A percentile compares a stretch with the other conserved stretches of the same genome.
Evolutionary conservation across 1,140 invertebrate species (phyloP).

Genomic region (Macrobrachium rosenbergii): DNA sequence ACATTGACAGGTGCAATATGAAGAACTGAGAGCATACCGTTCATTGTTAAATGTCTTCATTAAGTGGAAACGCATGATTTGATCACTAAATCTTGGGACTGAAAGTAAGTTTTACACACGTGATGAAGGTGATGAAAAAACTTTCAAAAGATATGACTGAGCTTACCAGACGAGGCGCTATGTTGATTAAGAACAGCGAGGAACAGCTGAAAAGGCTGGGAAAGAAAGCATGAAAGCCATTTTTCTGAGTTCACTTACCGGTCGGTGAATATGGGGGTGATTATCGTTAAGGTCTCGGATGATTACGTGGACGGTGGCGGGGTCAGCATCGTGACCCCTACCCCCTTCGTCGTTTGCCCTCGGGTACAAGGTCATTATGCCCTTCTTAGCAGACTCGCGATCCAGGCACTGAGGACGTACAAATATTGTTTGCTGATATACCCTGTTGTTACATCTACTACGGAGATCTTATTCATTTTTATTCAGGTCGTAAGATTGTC

Average conservation of each 20-base stretch:
- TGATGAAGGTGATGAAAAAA: too few relatives aligned
- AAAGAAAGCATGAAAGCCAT: background rate
- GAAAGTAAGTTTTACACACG: too few relatives aligned
- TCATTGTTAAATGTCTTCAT: too few relatives aligned
- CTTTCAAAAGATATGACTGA: too few relatives aligned
- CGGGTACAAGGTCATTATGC: slow-evolving; percentile 46
- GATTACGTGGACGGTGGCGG: slow-evolving; percentile 48
- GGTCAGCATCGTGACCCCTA: slow-evolving; percentile 49
- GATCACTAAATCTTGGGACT: too few relatives aligned
- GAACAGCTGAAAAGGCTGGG: background rate
- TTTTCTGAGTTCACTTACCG: slow-evolving; percentile 3
- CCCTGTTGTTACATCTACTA: background rate
- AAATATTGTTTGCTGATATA: slow-evolving; percentile 2
- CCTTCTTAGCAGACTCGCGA: slow-evolving; percentile 35
- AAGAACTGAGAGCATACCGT: too few relatives aligned
- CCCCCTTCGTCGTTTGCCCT: slow-evolving; percentile 52
- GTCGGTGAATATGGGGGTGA: slow-evolving; percentile 35
- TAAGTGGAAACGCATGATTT: too few relatives aligned
- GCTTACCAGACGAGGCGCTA: too few relatives aligned
- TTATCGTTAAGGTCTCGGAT: slow-evolving; percentile 51
- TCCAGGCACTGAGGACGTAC: slow-evolving; percentile 42
- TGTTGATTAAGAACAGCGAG: background rate
- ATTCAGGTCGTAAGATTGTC: too few relatives aligned
- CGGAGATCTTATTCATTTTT: background rate
- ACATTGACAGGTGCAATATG: too few relatives aligned